Percentiles rank a stretch among this genome's conserved stretches.
Conservation (phyloP, 92 coral and sea anemone species). For the Palythoa caribaeorum region DNA sequence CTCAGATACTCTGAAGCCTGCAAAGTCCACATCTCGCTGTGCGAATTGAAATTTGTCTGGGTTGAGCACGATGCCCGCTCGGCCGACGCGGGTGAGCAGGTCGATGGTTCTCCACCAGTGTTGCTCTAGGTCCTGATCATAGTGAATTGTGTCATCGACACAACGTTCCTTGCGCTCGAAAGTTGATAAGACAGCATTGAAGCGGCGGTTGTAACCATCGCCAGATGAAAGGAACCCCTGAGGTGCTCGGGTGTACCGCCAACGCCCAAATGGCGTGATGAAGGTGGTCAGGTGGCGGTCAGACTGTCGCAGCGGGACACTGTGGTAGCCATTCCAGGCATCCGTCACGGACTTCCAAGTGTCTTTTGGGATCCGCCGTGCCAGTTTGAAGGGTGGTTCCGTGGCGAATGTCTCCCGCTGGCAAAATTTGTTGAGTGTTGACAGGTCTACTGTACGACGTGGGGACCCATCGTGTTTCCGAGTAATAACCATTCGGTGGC, state of each 20-base stretch:
- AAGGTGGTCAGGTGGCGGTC: too few relatives aligned
- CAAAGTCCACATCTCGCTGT: background rate
- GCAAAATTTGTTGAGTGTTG: background rate
- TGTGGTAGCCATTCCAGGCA: too few relatives aligned
- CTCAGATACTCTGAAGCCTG: background rate
- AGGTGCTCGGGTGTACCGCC: background rate
- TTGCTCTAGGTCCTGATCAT: too few relatives aligned
- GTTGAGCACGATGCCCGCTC: background rate
- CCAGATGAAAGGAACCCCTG: background rate
- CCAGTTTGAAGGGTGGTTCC: slow-evolving; percentile 51
- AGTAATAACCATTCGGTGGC: too few relatives aligned
- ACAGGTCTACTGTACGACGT: too few relatives aligned
- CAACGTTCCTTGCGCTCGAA: too few relatives aligned
- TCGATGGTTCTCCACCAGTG: background rate
- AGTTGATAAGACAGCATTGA: too few relatives aligned
- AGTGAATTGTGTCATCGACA: background rate
- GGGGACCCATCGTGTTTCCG: background rate
- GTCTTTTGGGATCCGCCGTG: slow-evolving; percentile 53
- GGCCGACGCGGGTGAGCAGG: background rate
- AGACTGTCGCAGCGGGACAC: too few relatives aligned
- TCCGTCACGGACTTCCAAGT: background rate
- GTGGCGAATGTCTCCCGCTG: slow-evolving; percentile 48
- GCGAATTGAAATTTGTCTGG: background rate
- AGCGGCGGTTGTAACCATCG: too few relatives aligned
- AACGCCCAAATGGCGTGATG: too few relatives aligned